Evolutionary conservation across 2,797 vertebrate genomes (phyloP), one percentile per base, ranked within the genome.

Genomic region (Cynopterus sphinx): DNA sequence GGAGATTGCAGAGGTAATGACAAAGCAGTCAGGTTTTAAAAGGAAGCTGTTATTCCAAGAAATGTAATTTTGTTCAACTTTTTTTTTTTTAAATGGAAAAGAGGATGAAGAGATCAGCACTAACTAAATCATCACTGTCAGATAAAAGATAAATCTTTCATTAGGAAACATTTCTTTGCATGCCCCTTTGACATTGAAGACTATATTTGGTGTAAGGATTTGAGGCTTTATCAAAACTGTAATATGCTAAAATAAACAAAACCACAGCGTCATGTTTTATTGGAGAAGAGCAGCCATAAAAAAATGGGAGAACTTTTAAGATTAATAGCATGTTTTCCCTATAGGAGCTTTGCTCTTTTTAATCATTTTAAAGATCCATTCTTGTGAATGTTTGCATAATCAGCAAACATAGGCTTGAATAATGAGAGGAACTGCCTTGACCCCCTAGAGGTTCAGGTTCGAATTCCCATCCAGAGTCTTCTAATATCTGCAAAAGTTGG

Each of bases 1-100:
- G 96, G 96, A 98, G 98, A 98, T 98, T 98, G 98, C 91, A 77
- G 85, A 77, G 74, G 74, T 96, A 98, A 98, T 93, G 92, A 94
- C 95, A 97, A 98, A 84, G 97, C 67, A 97, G 93, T 74, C 87
- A 73, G 95, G 61, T 82, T 95, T 97, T 96, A 87, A 96, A 96
- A 95, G 95, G 90, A 90, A 82, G 70, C 78, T 97, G 75, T 97
- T 98, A 97, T 97, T 97, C 96, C 97, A 98, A 97, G 96, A 97
- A 97, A 98, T 73, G 55, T 95, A 97, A 97, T 98, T 98, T 97
- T 94, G 96, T 92, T 51, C 94, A 93, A 97, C 87, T 92, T 95
- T 95, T 91, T 94, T 89, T 92, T 96, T 95, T 96, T 90, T 51
- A 3, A 97, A 91, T 86, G 81, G 83, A 92, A 96, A 94, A 91